Base-by-base conservation (phyloP, 2,888 invertebrate genomes). In the Enoplolaimus lenunculus region DNA sequence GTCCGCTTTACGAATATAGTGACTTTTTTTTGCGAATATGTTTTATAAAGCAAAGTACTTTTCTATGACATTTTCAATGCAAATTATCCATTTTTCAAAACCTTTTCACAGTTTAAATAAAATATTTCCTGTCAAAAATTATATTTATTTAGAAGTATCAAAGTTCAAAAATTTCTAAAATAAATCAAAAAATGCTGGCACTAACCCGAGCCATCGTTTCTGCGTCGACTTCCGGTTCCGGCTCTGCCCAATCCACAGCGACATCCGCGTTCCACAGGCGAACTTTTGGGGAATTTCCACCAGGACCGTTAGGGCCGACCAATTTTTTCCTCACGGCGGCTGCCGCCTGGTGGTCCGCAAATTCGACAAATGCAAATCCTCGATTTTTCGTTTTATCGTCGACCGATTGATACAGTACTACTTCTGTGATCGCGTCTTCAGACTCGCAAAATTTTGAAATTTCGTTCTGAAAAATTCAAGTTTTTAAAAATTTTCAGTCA, bases 301-400 rank as follows among this genome's bases (percentile, higher is more conserved):
- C 67, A 26, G 67, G 26, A 13, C 21, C 21, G 45, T 7, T 21
- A 45, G 7, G 7, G 45, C 7, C 7, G 29, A 66, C 3, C 34
- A 83, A 74, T 73, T 82, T 81, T 71, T 81, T 73, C 70, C 82
- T 74, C 0, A 81, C 82, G 80, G 81, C 81, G 29, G 74, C 74
- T 31, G 74, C 74, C 7, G 34, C 35, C 30, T 65, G 30, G 77
- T 91, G 91, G 67, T 85, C 86, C 26, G 86, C 85, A 77, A 90
- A 92, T 80, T 91, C 90, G 33, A 90, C 88, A 78, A 91, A 91
- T 0, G 88, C 90, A 78, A 89, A 91, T 0, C 91, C 90, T 34
- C 90, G 83, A 79, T 90, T 90, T 75, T 87, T 83, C 0, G 83
- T 81, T 71, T 86, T 86, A 77, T 87, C 86, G 21, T 83, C 81